phyloP scores from a whole-genome alignment of 37 sponge, comb jelly and placozoan genomes.

The Cliona cf. orientalis region DNA sequence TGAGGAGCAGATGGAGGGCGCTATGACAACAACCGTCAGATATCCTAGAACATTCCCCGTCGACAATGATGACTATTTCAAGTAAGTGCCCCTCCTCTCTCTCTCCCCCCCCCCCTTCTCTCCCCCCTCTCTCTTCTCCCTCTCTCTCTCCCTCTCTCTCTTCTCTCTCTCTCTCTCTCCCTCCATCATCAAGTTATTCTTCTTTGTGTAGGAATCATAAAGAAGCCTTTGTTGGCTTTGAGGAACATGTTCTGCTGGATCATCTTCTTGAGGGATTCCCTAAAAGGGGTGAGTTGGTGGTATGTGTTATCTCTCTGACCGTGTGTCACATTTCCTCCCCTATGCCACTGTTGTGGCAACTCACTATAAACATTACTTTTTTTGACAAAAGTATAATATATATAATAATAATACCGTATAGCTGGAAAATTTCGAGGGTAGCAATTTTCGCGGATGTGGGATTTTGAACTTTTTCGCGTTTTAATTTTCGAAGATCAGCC shows the following conservation, averaged over 20 bases:
- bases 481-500: too few species aligned
- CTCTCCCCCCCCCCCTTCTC: not conserved
- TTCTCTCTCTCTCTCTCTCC: not conserved
- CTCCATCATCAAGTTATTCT: not conserved
- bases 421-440: too few species aligned
- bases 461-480: too few species aligned
- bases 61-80: slow-evolving; percentile 72
- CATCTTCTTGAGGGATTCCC: not conserved
- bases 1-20: slow-evolving; percentile 59
- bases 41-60: slow-evolving; percentile 73
- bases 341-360: too few species aligned
- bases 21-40: not conserved
- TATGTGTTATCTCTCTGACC: too few species aligned
- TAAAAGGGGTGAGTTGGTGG: not conserved
- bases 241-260: too few species aligned
- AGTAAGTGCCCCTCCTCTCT: slow-evolving; percentile 10
- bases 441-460: too few species aligned
- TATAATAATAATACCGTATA: too few species aligned
- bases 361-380: too few species aligned
- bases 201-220: not conserved
- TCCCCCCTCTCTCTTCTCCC: not conserved
- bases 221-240: not conserved
- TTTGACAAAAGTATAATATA: too few species aligned
- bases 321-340: too few species aligned
- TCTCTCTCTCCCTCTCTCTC: not conserved